Base-by-base conservation (phyloP, 2,888 invertebrate genomes). In the Aphelenchoides bicaudatus region DNA sequence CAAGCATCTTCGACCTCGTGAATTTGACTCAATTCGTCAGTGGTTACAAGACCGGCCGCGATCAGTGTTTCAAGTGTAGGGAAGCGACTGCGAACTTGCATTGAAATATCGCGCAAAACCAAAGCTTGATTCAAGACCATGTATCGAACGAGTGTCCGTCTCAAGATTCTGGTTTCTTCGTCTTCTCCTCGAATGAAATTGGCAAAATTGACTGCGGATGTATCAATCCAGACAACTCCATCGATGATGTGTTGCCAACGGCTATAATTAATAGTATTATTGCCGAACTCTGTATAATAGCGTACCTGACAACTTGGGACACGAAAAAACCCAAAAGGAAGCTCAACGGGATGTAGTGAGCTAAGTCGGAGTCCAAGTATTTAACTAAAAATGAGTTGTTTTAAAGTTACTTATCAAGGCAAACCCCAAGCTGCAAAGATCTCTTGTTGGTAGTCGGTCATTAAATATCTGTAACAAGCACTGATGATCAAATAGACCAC, bases 311-410 rank as follows among this genome's bases (percentile, higher is more conserved):
- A 10, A 72, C 73, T 16, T 62, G 55, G 4, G 63, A 62, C 6
- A 72, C 72, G 53, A 72, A 72, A 63, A 72, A 72, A 29, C 73
- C 72, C 56, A 72, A 66, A 61, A 73, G 66, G 38, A 73, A 72
- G 6, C 69, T 73, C 6, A 72, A 39, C 6, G 72, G 72, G 39
- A 72, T 68, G 31, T 62, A 62, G 10, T 70, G 62, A 16, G 56
- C 65, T 6, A 73, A 48, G 13, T 63, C 56, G 10, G 28, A 51
- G 27, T 69, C 59, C 21, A 74, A 63, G 53, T 74, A 74, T 23
- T 59, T 57, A 3, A 71, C 70, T 16, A 69, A n/a, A n/a, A n/a
- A n/a, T n/a, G n/a, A n/a, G n/a, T n/a, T n/a, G n/a, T n/a, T n/a
- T n/a, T n/a, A n/a, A n/a, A n/a, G 25, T 34, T 34, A 54, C 65